Evolutionary conservation across 2,797 vertebrate genomes (phyloP), one percentile per base, ranked within the genome.

Genomic region (Benthosema pterotum): DNA sequence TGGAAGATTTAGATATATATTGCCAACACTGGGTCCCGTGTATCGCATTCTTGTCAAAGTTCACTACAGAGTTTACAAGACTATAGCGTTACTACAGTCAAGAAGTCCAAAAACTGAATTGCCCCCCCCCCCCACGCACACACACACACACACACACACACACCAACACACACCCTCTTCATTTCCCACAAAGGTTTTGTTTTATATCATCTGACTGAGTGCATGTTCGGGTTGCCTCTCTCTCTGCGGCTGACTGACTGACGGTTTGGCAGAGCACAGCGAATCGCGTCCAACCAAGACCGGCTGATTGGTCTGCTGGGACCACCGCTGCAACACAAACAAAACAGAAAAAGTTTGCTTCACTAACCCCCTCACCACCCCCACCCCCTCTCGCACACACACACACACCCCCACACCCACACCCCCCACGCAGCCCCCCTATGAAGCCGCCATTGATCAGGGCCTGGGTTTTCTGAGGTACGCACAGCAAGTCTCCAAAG

Each of bases 391-490:
- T n/a, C 22, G 3, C 22, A 25, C 62, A 3, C 2, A 25, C 7
- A 14, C 11, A 51, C 59, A 51, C 60, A 69, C 75, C 75, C 69
- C 54, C 32, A 7, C n/a, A 47, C 43, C 61, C 52, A 60, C 68
- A 72, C 77, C 67, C 28, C 28, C 28, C 28, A 6, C 28, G 8
- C 48, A 16, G 78, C 65, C 74, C 48, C 18, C 70, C 52, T 84
- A 79, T 67, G 48, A 74, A 86, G 72, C 80, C 72, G 53, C 67
- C 81, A 79, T 72, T 84, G 85, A 87, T 89, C 83, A 70, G 57
- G 42, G 52, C 69, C 67, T 64, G 79, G 74, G 56, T 80, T 72
- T 68, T 82, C 63, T 52, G 48, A 65, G 25, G 50, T 51, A 60
- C 53, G 14, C 16, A 14, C 74, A 51, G 59, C 60, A 69, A 85